These are phyloP conservation scores for Oscheius onirici DNA, from an alignment of 2,888 invertebrate species.

Conservation along the genomic window DNA sequence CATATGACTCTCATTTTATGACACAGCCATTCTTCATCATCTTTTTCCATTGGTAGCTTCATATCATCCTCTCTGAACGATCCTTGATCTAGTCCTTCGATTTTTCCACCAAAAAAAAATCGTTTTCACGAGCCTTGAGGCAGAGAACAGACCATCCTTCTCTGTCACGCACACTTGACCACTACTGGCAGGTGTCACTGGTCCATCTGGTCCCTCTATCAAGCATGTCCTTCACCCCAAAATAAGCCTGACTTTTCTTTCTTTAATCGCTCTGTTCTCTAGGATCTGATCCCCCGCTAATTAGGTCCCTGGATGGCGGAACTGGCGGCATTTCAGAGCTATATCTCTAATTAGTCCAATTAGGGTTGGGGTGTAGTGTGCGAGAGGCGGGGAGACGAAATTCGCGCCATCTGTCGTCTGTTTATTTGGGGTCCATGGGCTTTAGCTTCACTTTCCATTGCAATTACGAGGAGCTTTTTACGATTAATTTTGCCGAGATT, in stretches of 20 bases:
- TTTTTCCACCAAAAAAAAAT: too few species aligned
- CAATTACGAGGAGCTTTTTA: background rate
- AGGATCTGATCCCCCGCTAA: background rate
- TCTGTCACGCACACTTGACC: too few species aligned
- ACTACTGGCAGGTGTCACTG: too few species aligned
- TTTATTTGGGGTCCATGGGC: conserved; percentile 2
- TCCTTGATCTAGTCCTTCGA: too few species aligned
- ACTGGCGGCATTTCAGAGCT: background rate
- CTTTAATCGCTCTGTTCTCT: background rate
- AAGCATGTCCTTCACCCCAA: too few species aligned
- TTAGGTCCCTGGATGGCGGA: background rate
- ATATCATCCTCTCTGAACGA: too few species aligned
- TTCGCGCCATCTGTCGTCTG: conserved; percentile 13
- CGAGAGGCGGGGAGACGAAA: background rate
- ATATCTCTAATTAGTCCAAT: conserved; percentile 15
- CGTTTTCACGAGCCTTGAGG: too few species aligned
- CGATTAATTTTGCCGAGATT: background rate
- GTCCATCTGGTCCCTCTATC: too few species aligned
- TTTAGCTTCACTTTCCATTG: background rate
- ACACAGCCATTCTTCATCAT: too few species aligned
- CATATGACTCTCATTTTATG: too few species aligned
- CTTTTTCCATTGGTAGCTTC: too few species aligned
- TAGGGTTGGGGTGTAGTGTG: background rate
- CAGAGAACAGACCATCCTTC: too few species aligned
- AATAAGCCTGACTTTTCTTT: background rate